phyloP scores from a whole-genome alignment of 2,797 vertebrate genomes.

The Etheostoma perlongum region DNA sequence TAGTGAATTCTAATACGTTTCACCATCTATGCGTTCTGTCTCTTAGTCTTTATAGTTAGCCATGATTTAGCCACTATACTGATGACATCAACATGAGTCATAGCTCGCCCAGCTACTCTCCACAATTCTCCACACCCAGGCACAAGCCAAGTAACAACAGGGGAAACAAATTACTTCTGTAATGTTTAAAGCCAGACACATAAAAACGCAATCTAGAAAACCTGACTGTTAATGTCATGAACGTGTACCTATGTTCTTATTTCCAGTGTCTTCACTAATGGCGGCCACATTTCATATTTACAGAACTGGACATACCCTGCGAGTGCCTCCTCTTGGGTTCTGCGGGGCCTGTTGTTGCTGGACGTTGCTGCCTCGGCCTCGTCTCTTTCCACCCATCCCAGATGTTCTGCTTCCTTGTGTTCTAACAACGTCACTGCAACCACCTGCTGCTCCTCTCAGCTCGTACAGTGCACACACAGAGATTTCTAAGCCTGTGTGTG shows the following conservation, averaged over 20 bases:
- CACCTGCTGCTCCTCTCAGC: conserved; percentile 35
- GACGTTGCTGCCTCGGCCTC: conserved; percentile 68
- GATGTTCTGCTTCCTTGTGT: conserved; percentile 24
- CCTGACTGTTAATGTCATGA: not conserved
- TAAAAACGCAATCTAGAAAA: not conserved
- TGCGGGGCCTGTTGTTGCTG: conserved; percentile 58
- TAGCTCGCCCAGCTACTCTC: conserved; percentile 11
- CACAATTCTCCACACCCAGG: conserved; percentile 22
- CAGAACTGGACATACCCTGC: conserved; percentile 60
- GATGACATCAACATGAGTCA: conserved; percentile 13
- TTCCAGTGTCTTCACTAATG: not conserved
- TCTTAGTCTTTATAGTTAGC: not conserved
- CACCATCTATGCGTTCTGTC: not conserved
- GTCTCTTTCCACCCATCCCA: conserved; percentile 82
- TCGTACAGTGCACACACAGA: not conserved
- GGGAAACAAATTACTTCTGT: not conserved
- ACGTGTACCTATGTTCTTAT: not conserved
- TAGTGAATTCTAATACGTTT: not conserved
- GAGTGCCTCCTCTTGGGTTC: conserved; percentile 43
- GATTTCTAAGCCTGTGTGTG: conserved; percentile 19
- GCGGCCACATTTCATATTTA: not conserved
- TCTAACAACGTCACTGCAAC: not conserved
- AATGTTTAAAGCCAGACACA: conserved; percentile 10
- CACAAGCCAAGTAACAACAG: conserved; percentile 11
- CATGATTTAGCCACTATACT: not conserved